Evolutionary conservation across 2,113 vertebrate species (phyloP).

Genomic region (Miniopterus natalensis): DNA sequence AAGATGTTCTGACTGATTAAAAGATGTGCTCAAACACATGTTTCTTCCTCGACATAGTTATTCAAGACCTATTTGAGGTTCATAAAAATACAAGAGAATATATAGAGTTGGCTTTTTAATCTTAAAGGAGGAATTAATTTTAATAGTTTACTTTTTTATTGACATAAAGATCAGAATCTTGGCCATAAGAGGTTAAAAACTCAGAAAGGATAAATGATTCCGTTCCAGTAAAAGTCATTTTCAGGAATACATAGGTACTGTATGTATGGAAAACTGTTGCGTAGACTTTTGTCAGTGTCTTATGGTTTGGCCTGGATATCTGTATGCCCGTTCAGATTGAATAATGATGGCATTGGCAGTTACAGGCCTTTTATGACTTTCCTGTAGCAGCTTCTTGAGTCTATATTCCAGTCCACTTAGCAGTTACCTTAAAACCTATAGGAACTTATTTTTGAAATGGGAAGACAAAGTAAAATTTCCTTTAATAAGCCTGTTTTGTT

Average conservation of each 20-base stretch:
- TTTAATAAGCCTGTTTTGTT: neutral
- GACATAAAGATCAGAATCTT: neutral
- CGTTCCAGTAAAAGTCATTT: constrained; percentile 47
- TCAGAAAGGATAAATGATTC: neutral
- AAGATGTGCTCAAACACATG: neutral
- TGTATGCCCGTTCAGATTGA: neutral
- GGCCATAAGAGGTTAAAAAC: neutral
- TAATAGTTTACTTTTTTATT: neutral
- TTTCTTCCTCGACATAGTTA: neutral
- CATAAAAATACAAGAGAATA: neutral
- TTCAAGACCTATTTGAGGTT: constrained; percentile 12
- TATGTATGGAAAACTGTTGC: neutral
- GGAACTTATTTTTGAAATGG: constrained; percentile 15
- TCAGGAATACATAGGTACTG: neutral
- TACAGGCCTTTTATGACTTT: neutral
- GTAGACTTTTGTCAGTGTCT: neutral
- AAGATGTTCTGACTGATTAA: neutral
- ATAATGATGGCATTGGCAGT: neutral
- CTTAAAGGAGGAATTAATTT: constrained; percentile 34
- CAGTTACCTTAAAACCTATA: constrained; percentile 20
- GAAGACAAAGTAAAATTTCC: constrained; percentile 38
- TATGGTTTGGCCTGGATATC: neutral
- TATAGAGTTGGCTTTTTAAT: neutral
- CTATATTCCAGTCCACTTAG: neutral
- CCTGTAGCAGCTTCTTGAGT: neutral